These are phyloP conservation scores for Ceyx cyanopectus DNA, from an alignment of 2,113 vertebrate species.

Conservation along the genomic window DNA sequence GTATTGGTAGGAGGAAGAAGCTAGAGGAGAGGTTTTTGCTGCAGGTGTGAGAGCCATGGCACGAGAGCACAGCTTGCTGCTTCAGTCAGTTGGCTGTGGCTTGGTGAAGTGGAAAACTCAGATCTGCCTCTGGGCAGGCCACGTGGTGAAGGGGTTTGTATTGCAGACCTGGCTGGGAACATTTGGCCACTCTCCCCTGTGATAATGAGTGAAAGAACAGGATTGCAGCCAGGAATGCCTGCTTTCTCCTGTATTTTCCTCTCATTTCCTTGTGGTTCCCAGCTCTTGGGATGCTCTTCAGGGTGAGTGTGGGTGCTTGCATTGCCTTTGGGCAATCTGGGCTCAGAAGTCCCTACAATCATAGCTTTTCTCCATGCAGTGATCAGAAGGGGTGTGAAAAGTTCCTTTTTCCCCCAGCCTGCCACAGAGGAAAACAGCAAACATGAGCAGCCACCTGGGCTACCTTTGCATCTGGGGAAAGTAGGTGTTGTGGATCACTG, in stretches of 20 bases:
- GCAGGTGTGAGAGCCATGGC: background rate
- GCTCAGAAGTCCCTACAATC: background rate
- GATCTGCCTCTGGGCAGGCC: background rate
- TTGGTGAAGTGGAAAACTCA: background rate
- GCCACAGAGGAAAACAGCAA: background rate
- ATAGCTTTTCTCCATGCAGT: background rate
- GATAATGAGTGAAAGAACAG: background rate
- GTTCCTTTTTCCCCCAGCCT: background rate
- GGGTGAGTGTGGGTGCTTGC: background rate
- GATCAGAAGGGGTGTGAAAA: background rate
- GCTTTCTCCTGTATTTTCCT: background rate
- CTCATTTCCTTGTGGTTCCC: constrained; percentile 16
- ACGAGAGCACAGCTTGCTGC: background rate
- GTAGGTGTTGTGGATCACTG: background rate
- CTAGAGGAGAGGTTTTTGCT: background rate
- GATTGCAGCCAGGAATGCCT: background rate
- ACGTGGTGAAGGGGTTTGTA: background rate
- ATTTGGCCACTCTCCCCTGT: background rate
- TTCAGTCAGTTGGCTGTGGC: background rate
- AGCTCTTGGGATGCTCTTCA: constrained; percentile 1
- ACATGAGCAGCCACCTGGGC: background rate
- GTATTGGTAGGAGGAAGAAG: background rate
- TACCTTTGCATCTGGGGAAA: background rate
- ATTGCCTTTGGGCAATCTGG: background rate
- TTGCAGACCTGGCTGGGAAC: background rate